Percentiles rank a stretch among this genome's conserved stretches.
These are phyloP conservation scores for Piscicola geometra DNA, from an alignment of 2,888 invertebrate species.

Conservation along the genomic window DNA sequence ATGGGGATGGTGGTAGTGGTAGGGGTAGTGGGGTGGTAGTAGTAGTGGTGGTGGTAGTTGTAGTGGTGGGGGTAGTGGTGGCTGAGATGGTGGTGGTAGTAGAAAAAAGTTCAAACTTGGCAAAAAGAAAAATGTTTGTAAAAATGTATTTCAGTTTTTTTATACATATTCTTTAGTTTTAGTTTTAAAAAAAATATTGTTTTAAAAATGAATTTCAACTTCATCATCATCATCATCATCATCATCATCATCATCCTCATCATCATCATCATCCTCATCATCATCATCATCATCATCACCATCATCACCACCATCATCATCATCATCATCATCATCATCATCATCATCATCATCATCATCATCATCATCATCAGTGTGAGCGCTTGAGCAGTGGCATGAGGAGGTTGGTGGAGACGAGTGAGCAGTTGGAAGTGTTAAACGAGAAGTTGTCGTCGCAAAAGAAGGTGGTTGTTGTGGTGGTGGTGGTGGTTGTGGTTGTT, in stretches of 20 bases:
- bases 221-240: conserved; percentile 23
- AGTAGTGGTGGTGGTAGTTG: neutral
- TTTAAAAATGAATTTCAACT: no score
- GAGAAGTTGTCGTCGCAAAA: conserved; percentile 75
- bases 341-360: conserved; percentile 22
- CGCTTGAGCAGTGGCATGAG: conserved; percentile 67
- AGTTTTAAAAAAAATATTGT: no score
- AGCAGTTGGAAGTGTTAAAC: conserved; percentile 74
- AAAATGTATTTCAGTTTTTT: no score
- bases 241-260: conserved; percentile 30
- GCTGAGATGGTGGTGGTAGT: no score
- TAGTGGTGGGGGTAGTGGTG: neutral
- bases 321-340: conserved; percentile 20
- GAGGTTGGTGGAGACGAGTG: conserved; percentile 82
- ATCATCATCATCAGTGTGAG: conserved; percentile 61
- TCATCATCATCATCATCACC: conserved; percentile 20
- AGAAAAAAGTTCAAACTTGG: no score
- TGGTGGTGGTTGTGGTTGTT: no score
- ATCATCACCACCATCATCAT: conserved; percentile 20
- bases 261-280: conserved; percentile 21
- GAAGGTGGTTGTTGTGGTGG: conserved; percentile 51
- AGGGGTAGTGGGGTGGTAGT: no score
- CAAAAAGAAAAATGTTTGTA: no score
- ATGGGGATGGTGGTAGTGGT: no score
- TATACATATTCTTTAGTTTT: no score